phyloP scores from a whole-genome alignment of 2,888 invertebrate genomes.

The Leucophenga montana region DNA sequence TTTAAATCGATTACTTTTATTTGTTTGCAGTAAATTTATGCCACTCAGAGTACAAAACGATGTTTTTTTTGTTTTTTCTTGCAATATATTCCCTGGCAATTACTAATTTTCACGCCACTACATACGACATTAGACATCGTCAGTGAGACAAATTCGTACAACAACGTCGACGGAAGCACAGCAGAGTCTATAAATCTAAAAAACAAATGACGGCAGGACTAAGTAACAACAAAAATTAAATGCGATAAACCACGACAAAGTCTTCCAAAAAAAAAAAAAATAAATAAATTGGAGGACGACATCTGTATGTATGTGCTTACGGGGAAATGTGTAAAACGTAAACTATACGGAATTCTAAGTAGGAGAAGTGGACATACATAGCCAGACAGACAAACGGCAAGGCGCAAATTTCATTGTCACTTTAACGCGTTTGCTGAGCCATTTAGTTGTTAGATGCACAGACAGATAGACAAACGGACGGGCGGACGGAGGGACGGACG shows the following conservation, averaged over 20 bases:
- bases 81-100: not conserved
- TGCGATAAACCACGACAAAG: conserved; percentile 63
- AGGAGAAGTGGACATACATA: conserved; percentile 3
- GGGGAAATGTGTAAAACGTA: too few species aligned
- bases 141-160: not conserved
- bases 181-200: conserved; percentile 1
- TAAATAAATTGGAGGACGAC: not conserved
- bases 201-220: conserved; percentile 14
- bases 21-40: too few species aligned
- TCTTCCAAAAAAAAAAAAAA: conserved; percentile 35
- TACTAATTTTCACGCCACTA: conserved; percentile 15
- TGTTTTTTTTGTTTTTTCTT: not conserved
- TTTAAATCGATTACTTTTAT: not conserved
- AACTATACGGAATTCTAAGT: not conserved
- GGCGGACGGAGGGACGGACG: not conserved
- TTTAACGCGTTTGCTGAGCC: conserved; percentile 54
- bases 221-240: conserved; percentile 51
- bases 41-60: not conserved
- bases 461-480: not conserved
- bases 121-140: not conserved
- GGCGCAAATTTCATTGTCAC: conserved; percentile 60
- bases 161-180: not conserved
- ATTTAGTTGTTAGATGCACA: conserved; percentile 19
- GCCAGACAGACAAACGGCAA: conserved; percentile 36
- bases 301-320: not conserved